These are phyloP conservation scores for Proales similis DNA, from an alignment of 1,140 invertebrate species.

Conservation along the genomic window DNA sequence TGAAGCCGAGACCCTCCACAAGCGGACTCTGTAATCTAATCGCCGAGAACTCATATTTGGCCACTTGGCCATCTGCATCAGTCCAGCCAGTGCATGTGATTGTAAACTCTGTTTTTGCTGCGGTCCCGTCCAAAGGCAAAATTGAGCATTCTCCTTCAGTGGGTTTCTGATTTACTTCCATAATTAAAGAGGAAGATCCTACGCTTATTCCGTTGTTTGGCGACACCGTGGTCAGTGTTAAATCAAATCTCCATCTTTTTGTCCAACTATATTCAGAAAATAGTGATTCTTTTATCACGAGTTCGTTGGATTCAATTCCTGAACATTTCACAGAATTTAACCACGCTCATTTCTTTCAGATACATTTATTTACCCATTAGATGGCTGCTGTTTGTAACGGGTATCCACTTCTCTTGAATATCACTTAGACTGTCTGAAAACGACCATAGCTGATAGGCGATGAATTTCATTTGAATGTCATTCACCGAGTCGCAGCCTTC, in stretches of 20 bases:
- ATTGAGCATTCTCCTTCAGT: background rate
- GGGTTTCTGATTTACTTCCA: conserved; percentile 11
- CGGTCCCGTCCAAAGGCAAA: background rate
- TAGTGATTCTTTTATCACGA: too few relatives aligned
- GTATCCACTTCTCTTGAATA: too few relatives aligned
- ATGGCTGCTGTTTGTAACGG: too few relatives aligned
- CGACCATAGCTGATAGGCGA: too few relatives aligned
- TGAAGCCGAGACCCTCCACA: conserved; percentile 5
- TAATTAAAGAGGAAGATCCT: conserved; percentile 15
- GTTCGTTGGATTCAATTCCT: too few relatives aligned
- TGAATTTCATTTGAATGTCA: too few relatives aligned
- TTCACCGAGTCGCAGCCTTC: too few relatives aligned
- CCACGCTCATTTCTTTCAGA: too few relatives aligned
- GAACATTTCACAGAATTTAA: too few relatives aligned
- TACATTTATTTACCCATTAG: too few relatives aligned
- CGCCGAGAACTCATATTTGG: conserved; percentile 11
- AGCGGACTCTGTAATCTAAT: too few relatives aligned
- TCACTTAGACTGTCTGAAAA: too few relatives aligned
- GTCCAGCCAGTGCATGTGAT: conserved; percentile 5
- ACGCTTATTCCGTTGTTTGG: background rate
- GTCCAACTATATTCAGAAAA: background rate
- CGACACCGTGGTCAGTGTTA: conserved; percentile 5
- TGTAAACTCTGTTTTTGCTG: conserved; percentile 10
- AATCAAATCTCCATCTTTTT: conserved; percentile 16
- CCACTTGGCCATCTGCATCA: conserved; percentile 17